Evolutionary conservation across 2,888 invertebrate genomes (phyloP).

Genomic region (Elegia similella): DNA sequence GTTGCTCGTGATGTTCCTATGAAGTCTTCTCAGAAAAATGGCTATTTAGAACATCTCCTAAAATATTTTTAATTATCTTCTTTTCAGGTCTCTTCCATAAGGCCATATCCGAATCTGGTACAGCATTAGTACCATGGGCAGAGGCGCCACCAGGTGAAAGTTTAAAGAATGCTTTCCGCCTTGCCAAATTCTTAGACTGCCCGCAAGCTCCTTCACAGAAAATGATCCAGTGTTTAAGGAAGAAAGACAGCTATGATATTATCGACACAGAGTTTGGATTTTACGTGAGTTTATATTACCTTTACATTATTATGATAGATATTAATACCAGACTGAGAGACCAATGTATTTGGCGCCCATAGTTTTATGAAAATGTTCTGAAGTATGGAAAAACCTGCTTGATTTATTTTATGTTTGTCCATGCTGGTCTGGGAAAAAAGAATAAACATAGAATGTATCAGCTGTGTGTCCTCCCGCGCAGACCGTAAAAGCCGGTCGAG

Average conservation of each 20-base stretch:
- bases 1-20: too few species aligned
- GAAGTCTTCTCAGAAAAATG: too few species aligned
- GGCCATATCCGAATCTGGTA: slow-evolving; percentile 89
- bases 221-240: slow-evolving; percentile 83
- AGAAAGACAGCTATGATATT: slow-evolving; percentile 83
- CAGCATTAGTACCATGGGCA: slow-evolving; percentile 85
- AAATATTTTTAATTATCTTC: not conserved
- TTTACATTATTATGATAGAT: not conserved
- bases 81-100: slow-evolving; percentile 85
- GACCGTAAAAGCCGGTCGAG: too few species aligned
- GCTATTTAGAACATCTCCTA: not conserved
- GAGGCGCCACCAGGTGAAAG: slow-evolving; percentile 83
- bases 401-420: too few species aligned
- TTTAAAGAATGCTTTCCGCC: slow-evolving; percentile 77
- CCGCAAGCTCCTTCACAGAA: slow-evolving; percentile 69
- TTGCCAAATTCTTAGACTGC: slow-evolving; percentile 84
- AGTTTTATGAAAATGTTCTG: too few species aligned
- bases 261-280: slow-evolving; percentile 84
- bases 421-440: too few species aligned
- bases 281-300: slow-evolving; percentile 78
- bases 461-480: too few species aligned
- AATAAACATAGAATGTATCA: too few species aligned
- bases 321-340: too few species aligned
- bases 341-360: too few species aligned
- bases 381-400: too few species aligned